These are phyloP conservation scores for Phaedon cochleariae DNA, from an alignment of 2,888 invertebrate genomes.

Conservation along the genomic window DNA sequence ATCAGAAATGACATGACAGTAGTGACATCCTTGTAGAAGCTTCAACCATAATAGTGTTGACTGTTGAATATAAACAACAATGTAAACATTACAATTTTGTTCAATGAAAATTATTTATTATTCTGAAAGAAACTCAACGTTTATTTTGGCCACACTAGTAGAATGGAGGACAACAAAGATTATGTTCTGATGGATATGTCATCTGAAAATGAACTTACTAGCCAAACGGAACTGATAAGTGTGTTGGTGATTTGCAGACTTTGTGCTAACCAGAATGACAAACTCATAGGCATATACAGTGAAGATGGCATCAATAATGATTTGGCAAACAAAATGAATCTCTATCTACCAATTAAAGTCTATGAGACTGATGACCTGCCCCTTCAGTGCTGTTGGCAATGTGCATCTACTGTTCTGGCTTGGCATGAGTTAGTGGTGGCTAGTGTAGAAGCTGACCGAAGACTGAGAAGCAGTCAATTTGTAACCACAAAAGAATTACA, in stretches of 20 bases:
- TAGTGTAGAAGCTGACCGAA: constrained; percentile 67
- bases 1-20: too few species aligned
- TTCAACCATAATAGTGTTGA: too few species aligned
- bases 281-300: constrained; percentile 68
- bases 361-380: constrained; percentile 66
- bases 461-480: constrained; percentile 55
- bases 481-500: constrained; percentile 43
- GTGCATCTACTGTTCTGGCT: constrained; percentile 70
- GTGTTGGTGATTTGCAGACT: constrained; percentile 47
- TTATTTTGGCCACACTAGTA: background rate
- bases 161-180: constrained; percentile 31
- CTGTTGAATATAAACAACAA: too few species aligned
- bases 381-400: constrained; percentile 70
- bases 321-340: constrained; percentile 69
- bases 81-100: too few species aligned
- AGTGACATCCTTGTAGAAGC: too few species aligned
- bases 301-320: constrained; percentile 70
- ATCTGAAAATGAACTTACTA: constrained; percentile 26
- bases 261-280: constrained; percentile 51
- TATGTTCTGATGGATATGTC: constrained; percentile 26
- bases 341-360: constrained; percentile 72
- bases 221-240: constrained; percentile 39
- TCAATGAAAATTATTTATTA: too few species aligned
- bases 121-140: too few species aligned
- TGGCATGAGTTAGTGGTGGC: constrained; percentile 71